These are phyloP conservation scores for Mormyrus proboscirostris DNA, from an alignment of 2,797 vertebrate species.

Conservation along the genomic window DNA sequence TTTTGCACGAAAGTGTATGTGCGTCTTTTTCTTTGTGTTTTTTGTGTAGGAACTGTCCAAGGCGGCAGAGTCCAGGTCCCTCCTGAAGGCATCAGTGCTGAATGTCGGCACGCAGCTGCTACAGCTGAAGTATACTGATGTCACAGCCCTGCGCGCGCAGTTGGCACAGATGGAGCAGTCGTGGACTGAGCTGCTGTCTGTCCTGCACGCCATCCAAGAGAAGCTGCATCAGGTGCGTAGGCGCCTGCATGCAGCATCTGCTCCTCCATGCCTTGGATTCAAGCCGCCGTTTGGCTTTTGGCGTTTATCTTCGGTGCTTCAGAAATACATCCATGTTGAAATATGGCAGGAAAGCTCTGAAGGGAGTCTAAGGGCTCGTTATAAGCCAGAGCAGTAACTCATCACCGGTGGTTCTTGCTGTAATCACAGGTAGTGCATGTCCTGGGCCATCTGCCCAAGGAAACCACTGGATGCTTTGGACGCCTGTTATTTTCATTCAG, in stretches of 20 bases:
- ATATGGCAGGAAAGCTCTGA: slow-evolving; percentile 6
- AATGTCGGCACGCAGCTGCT: slow-evolving; percentile 67
- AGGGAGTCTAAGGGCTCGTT: background rate
- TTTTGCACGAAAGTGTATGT: background rate
- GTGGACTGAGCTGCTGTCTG: slow-evolving; percentile 67
- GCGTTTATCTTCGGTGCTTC: background rate
- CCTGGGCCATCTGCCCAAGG: background rate
- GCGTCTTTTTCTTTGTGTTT: background rate
- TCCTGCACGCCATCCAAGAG: slow-evolving; percentile 64
- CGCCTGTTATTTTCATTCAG: background rate
- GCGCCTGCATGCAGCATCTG: background rate
- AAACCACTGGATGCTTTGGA: background rate
- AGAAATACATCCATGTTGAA: background rate
- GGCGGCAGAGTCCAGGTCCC: slow-evolving; percentile 65
- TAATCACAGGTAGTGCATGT: background rate
- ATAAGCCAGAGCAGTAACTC: background rate
- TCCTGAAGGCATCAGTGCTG: slow-evolving; percentile 66
- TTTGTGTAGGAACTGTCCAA: slow-evolving; percentile 67
- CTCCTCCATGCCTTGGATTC: background rate
- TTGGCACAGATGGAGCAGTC: slow-evolving; percentile 68
- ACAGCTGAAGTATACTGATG: slow-evolving; percentile 55
- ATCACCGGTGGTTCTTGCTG: background rate
- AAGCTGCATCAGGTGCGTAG: slow-evolving; percentile 70
- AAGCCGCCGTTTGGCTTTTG: background rate
- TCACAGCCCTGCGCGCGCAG: slow-evolving; percentile 50